Evolutionary conservation across 2,888 invertebrate genomes (phyloP).

Genomic region (Dryadula phaetusa): DNA sequence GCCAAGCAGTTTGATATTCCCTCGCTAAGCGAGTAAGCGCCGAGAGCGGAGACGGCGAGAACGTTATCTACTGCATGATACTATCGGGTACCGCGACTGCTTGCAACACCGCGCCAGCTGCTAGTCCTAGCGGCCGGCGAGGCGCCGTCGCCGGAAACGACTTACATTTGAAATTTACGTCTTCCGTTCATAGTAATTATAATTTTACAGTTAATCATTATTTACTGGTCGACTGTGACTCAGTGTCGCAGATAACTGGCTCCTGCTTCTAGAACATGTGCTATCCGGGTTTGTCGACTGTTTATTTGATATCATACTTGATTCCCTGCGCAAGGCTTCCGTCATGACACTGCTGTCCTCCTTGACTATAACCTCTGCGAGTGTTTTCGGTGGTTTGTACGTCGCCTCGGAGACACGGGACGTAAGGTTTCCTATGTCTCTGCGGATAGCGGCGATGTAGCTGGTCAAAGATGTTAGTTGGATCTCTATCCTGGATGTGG

Average conservation of each 20-base stretch:
- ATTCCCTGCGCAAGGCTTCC: too few species aligned
- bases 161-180: not conserved
- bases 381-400: too few species aligned
- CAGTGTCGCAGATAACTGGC: not conserved
- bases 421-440: not conserved
- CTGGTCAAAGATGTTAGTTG: not conserved
- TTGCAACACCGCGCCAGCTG: not conserved
- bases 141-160: not conserved
- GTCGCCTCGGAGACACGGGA: not conserved
- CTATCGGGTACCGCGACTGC: too few species aligned
- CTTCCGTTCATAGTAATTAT: not conserved
- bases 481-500: not conserved
- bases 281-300: too few species aligned
- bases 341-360: too few species aligned
- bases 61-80: not conserved
- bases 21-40: not conserved
- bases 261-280: too few species aligned
- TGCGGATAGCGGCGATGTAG: not conserved
- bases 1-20: not conserved
- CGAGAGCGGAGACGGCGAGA: not conserved
- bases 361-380: too few species aligned
- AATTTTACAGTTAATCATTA: conserved; percentile 1
- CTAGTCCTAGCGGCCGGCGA: too few species aligned
- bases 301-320: too few species aligned
- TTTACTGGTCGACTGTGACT: conserved; percentile 7